Conservation (phyloP, 1,140 invertebrate species). For the Drosophila erecta region DNA sequence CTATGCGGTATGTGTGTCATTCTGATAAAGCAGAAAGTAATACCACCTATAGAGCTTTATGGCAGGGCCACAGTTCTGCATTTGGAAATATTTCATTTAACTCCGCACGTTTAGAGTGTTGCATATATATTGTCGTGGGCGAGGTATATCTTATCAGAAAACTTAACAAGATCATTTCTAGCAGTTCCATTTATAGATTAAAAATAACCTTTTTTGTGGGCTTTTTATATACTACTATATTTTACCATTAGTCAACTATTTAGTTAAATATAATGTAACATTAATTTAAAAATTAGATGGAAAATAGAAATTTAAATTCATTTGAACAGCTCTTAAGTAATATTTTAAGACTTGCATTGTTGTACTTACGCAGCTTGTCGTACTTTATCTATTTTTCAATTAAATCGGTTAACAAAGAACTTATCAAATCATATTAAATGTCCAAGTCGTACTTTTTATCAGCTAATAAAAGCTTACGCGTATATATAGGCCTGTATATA, state of each 20-base stretch:
- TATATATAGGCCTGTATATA: constrained; percentile 23
- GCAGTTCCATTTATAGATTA: constrained; percentile 18
- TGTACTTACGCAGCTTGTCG: no score
- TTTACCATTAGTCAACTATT: neutral
- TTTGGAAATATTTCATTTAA: constrained; percentile 6
- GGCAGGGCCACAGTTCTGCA: no score
- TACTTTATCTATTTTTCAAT: neutral
- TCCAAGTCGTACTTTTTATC: constrained; percentile 20
- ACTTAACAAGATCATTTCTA: constrained; percentile 21
- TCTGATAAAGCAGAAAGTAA: constrained; percentile 59
- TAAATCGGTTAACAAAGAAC: neutral
- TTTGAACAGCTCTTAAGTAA: neutral
- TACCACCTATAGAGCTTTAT: neutral
- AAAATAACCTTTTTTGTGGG: neutral
- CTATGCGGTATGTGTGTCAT: constrained; percentile 66
- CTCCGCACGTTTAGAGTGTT: constrained; percentile 25
- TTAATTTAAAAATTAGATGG: neutral
- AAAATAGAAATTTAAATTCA: neutral
- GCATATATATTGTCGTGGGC: constrained; percentile 23
- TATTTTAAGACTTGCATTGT: neutral
- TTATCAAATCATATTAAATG: neutral
- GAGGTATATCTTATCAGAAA: constrained; percentile 30
- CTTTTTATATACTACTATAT: neutral
- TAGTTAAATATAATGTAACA: neutral
- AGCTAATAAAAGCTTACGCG: constrained; percentile 19